Conservation (phyloP, 1,140 invertebrate species). For the Drosophila ironensis region DNA sequence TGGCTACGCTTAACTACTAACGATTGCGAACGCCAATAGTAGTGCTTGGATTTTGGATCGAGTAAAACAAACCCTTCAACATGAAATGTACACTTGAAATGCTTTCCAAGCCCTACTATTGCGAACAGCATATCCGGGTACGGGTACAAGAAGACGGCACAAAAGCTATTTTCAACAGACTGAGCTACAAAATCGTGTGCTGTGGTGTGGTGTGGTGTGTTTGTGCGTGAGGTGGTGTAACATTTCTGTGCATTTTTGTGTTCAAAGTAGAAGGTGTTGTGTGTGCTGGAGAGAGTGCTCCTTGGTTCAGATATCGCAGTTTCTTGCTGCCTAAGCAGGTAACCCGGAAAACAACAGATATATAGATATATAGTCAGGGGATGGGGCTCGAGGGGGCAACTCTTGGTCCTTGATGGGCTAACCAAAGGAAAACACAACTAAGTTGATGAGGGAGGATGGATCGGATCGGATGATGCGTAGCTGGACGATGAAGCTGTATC, state of each 20-base stretch:
- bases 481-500: conserved; percentile 42
- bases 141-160: conserved; percentile 24
- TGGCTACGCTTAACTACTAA: conserved; percentile 26
- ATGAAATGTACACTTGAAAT: no score
- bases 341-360: conserved; percentile 8
- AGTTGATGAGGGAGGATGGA: conserved; percentile 11
- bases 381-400: neutral
- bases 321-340: conserved; percentile 15
- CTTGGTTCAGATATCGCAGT: neutral
- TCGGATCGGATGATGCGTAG: conserved; percentile 23
- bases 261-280: conserved; percentile 10
- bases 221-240: conserved; percentile 7
- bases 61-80: no score
- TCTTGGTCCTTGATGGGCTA: conserved; percentile 42
- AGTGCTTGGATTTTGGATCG: neutral
- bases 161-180: conserved; percentile 17
- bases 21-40: conserved; percentile 13
- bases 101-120: neutral
- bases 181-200: conserved; percentile 35
- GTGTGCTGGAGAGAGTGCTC: conserved; percentile 16
- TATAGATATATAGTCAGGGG: conserved; percentile 17
- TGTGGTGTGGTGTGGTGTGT: conserved; percentile 5
- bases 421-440: conserved; percentile 31
- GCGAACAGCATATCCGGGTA: no score
- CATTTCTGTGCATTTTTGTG: neutral